Base-by-base conservation (phyloP, 2,797 vertebrate genomes). In the Crypturellus tataupa region DNA sequence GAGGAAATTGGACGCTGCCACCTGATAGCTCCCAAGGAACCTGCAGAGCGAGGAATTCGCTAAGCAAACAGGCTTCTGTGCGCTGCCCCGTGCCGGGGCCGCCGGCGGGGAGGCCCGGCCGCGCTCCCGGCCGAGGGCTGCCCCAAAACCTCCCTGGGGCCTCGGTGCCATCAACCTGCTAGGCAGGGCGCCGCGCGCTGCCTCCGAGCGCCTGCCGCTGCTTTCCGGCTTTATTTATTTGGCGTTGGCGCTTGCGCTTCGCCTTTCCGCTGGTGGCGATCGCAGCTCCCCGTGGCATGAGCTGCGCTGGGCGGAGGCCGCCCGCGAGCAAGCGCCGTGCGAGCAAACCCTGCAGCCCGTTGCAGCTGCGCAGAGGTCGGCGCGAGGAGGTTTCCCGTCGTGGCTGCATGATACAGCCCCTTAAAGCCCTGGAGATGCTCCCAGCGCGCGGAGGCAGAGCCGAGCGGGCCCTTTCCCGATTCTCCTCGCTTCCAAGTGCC, bases 1-100 rank as follows among this genome's bases (percentile, higher is more conserved):
- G 94, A 97, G 95, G 97, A 97, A 98, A 97, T 96, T 89, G 95
- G 96, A 97, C 0, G 63, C 97, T 14, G 97, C 95, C 97, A 98
- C 96, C 97, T 96, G 97, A 97, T 97, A 96, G 39, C 94, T 96
- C 97, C 97, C 96, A 81, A 94, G 97, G 95, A 97, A 97, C 96
- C 95, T 82, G 88, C 1, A 19, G 84, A 91, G 96, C 95, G 24
- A 20, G 96, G 97, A 93, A 91, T 95, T 53, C 90, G 85, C 81
- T 49, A 85, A 70, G 85, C 88, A 89, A 85, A 89, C 88, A 60
- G 85, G 89, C 94, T 92, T 89, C 80, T 62, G 63, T 87, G 68
- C 76, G 79, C 47, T 42, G 51, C 51, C 27, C 51, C 15, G 51
- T 70, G 9, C 25, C 24, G 49, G 68, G 80, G 33, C 31, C 62